Base-by-base conservation (phyloP, 2,888 invertebrate genomes). In the Euplagia quadripunctaria region DNA sequence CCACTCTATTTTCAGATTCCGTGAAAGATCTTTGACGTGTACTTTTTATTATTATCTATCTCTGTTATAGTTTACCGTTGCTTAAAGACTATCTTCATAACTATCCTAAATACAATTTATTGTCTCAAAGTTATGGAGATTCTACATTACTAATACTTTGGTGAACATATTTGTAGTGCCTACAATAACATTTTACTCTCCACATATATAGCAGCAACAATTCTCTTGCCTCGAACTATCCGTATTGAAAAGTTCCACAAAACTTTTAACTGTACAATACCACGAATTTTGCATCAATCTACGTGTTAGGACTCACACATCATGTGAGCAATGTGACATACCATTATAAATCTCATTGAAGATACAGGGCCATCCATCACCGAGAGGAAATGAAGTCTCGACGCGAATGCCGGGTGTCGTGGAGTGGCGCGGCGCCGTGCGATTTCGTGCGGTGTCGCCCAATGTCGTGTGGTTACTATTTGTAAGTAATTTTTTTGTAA, bases 341-440 rank as follows among this genome's bases (percentile, higher is more conserved):
- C 93, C 90, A 95, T 94, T 95, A 95, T 94, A 95, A 95, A 95
- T 94, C 93, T 94, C 93, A 94, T 95, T 94, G 94, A 89, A 94
- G 94, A 94, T 93, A 93, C 90, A 89, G 73, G 85, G 90, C 89
- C 94, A 95, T 95, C 95, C 94, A 95, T 95, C 95, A 95, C 89
- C 72, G 83, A 87, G 86, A 93, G 95, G 95, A 95, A 95, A 95
- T 95, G 95, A 94, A 95, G 92, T 91, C 91, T 90, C 87, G 82
- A 81, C 81, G 77, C 80, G 85, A 78, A 79, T 74, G 78, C 74
- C 74, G 76, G 9, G 76, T 77, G 81, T 72, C 75, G 77, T 70
- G 71, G 72, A 42, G 66, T 51, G 41, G 76, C 64, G 68, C 70
- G 65, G 42, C 49, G 17, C 55, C 20, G 71, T 51, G 51, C 64